These are phyloP conservation scores for Ceryle rudis DNA, from an alignment of 2,797 vertebrate species.

Conservation along the genomic window DNA sequence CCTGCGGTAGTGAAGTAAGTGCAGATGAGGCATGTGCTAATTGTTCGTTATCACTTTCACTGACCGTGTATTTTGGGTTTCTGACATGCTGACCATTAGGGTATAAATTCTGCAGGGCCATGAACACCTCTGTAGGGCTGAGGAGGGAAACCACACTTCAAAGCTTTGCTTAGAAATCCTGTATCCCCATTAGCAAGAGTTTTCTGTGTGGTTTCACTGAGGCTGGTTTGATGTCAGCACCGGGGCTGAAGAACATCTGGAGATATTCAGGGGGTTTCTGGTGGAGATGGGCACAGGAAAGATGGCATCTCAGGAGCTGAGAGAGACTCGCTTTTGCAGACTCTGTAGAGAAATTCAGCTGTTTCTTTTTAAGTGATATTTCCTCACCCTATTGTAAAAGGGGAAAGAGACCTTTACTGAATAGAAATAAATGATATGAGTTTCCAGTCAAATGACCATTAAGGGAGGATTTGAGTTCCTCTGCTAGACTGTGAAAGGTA, in stretches of 20 bases:
- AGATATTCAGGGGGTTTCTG: neutral
- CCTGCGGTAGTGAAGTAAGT: conserved; percentile 69
- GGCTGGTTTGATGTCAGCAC: neutral
- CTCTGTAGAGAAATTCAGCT: neutral
- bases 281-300: neutral
- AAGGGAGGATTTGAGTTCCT: neutral
- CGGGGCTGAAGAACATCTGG: accelerated
- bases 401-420: neutral
- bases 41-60: conserved; percentile 13
- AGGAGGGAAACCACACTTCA: neutral
- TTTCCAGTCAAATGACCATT: neutral
- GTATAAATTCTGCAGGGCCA: neutral
- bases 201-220: neutral
- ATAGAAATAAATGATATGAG: neutral
- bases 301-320: neutral
- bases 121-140: neutral
- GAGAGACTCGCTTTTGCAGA: neutral
- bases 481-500: neutral
- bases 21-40: conserved; percentile 43
- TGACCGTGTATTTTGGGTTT: neutral
- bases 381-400: neutral
- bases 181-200: accelerated
- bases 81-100: neutral
- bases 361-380: neutral
- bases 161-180: neutral